Base-by-base conservation (phyloP, 2,113 vertebrate species). In the Potamarius usumacintae region DNA sequence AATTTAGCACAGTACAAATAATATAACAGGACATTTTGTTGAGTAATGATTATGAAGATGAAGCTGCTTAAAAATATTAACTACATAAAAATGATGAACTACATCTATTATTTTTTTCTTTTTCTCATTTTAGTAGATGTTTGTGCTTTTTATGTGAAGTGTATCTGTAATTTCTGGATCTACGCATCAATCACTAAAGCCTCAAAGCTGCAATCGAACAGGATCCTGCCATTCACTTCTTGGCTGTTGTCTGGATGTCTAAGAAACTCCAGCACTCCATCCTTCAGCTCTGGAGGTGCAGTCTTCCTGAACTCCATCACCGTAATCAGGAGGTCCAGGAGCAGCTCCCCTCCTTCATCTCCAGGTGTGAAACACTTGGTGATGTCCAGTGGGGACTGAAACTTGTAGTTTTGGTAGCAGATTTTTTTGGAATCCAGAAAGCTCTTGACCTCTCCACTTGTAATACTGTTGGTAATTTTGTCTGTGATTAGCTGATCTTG, bases 311-410 rank as follows among this genome's bases (percentile, higher is more conserved):
- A 99, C 27, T 97, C 89, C 34, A 87, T 85, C 18, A 96, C 96
- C 93, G 97, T 96, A 0, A 97, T 98, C 90, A 99, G 94, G 90
- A 99, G 98, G 90, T 99, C 97, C 76, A 96, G 93, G 89, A 99
- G 91, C 34, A 97, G 87, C 42, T 97, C 97, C 85, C 97, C 97
- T 6, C 95, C 95, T 90, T 93, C 91, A 82, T 96, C 94, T 0
- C 96, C 97, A 50, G 96, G 94, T 15, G 87, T 91, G 91, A 99
- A 99, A 90, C 97, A 98, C 90, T 97, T 96, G 0, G 96, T 97
- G 93, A 99, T 97, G 58, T 99, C 97, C 95, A 98, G 91, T 20
- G 94, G 90, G 34, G 97, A 97, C 0, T 91, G 93, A 71, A 98
- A 92, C 84, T 96, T 95, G 0, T 95, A 92, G 72, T 88, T 90